Conservation (phyloP, 2,888 invertebrate genomes). For the Sialis fuliginosa region DNA sequence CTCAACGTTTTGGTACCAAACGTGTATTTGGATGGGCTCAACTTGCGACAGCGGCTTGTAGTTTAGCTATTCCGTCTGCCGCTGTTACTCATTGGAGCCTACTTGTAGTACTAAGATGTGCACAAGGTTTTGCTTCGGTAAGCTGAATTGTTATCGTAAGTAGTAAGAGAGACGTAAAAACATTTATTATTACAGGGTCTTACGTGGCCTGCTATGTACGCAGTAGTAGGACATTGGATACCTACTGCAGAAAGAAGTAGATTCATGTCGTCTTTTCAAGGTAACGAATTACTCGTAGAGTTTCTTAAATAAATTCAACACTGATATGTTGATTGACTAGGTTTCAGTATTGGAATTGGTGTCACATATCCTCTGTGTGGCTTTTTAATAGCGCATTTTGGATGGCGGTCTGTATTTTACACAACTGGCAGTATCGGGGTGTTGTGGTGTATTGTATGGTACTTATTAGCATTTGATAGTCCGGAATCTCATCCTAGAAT, state of each 20-base stretch:
- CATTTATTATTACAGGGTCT: conserved; percentile 29
- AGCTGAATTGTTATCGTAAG: conserved; percentile 14
- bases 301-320: neutral
- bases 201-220: conserved; percentile 63
- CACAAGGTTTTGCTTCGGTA: conserved; percentile 52
- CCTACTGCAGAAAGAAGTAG: conserved; percentile 50
- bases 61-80: conserved; percentile 44
- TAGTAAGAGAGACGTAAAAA: neutral
- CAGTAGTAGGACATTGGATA: conserved; percentile 54
- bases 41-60: conserved; percentile 46
- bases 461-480: conserved; percentile 46
- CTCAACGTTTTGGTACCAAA: conserved; percentile 53
- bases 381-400: conserved; percentile 45
- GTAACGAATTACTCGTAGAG: conserved; percentile 17
- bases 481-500: conserved; percentile 51
- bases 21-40: conserved; percentile 52
- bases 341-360: conserved; percentile 57
- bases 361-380: conserved; percentile 52
- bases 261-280: conserved; percentile 61
- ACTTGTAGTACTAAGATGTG: conserved; percentile 40
- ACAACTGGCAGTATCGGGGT: conserved; percentile 46
- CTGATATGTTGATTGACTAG: conserved; percentile 19
- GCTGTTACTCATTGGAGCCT: conserved; percentile 40
- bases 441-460: conserved; percentile 50
- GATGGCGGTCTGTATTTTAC: conserved; percentile 51